phyloP scores from a whole-genome alignment of 2,888 invertebrate genomes.

The Idaea dimidiata region DNA sequence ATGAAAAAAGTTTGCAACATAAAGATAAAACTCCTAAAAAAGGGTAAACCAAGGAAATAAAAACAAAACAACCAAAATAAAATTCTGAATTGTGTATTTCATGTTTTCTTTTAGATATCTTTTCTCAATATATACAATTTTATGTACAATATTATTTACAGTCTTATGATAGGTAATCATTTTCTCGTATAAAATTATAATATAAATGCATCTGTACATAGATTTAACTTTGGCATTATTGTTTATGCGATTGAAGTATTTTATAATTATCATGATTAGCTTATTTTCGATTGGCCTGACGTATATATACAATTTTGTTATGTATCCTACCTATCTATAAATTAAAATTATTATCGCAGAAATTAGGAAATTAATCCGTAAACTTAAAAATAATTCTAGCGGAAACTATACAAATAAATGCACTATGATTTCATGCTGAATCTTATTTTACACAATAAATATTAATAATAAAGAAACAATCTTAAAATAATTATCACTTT shows the following conservation, averaged over 20 bases:
- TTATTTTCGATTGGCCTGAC: conserved; percentile 33
- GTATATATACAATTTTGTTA: conserved; percentile 54
- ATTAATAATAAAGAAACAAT: conserved; percentile 53
- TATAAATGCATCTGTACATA: conserved; percentile 74
- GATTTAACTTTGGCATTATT: conserved; percentile 78
- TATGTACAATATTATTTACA: conserved; percentile 74
- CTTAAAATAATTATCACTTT: conserved; percentile 75
- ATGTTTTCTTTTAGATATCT: conserved; percentile 56
- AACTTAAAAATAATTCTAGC: conserved; percentile 56
- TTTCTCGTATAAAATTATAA: conserved; percentile 53
- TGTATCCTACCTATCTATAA: conserved; percentile 32
- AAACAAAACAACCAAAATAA: conserved; percentile 71
- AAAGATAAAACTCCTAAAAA: conserved; percentile 16
- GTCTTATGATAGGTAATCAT: conserved; percentile 51
- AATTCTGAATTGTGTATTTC: conserved; percentile 75
- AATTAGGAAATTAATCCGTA: conserved; percentile 67
- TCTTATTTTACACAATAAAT: conserved; percentile 61
- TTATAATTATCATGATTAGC: conserved; percentile 27
- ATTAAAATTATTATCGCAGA: conserved; percentile 76
- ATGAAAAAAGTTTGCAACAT: conserved; percentile 2
- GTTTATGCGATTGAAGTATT: conserved; percentile 37
- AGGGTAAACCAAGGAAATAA: conserved; percentile 48
- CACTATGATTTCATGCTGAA: conserved; percentile 32
- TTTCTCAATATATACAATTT: conserved; percentile 62
- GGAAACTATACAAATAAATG: conserved; percentile 64